Base-by-base conservation (phyloP, 2,113 vertebrate genomes). In the Oceanodroma tethys region DNA sequence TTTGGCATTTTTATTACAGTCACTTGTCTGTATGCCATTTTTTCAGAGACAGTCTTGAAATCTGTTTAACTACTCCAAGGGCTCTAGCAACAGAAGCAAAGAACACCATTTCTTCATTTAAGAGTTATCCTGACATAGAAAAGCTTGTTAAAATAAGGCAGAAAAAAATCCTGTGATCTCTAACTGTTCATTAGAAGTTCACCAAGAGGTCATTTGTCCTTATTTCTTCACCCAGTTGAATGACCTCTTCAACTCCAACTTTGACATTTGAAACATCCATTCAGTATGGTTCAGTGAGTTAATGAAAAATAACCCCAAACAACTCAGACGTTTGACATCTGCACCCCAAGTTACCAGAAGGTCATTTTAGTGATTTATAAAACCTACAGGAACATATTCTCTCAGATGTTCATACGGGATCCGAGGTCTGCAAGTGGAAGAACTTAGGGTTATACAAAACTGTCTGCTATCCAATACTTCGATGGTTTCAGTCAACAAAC, bases 201-300 rank as follows among this genome's bases (percentile, higher is more conserved):
- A 82, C 36, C 4, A 19, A 65, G 40, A 85, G 45, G 70, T 82
- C 70, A 65, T 86, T 86, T 75, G 56, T 65, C 74, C 55, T 63
- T 32, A 89, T 60, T 94, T 91, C 73, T 93, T 87, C 74, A 72
- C 30, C 17, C 65, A 55, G 23, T 67, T 89, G 30, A 36, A 43
- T 47, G 73, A 87, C 78, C 92, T 93, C 83, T 93, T 89, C 80
- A 95, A 90, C 79, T 82, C 56, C 84, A 82, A 52, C 86, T 89
- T 84, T 78, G 86, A 81, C 73, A 89, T 91, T 14, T 36, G 52
- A 95, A 96, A 78, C 56, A 89, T 82, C 55, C 59, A 82, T 90
- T 93, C 66, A 87, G 52, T 59, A 52, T 23, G 56, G 62, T 82
- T 74, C 78, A 82, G 48, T n/a, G 48, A 93, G 36, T 85, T 82